Base-by-base conservation (phyloP, 2,797 vertebrate genomes). In the Amblyopsis hoosieri region DNA sequence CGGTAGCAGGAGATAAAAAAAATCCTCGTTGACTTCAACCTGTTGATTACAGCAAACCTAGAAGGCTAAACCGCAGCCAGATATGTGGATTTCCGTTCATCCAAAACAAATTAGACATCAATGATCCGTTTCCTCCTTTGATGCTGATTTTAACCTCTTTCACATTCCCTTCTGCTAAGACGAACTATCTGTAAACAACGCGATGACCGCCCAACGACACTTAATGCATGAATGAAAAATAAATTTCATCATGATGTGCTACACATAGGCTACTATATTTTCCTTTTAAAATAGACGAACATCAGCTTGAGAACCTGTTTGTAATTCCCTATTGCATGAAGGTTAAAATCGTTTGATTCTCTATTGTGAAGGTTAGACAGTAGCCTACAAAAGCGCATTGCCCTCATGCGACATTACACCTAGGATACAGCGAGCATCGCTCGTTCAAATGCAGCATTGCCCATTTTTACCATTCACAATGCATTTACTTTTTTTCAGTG, bases 321-420 rank as follows among this genome's bases (percentile, higher is more conserved):
- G 87, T 89, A 12, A 86, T 88, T 83, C 88, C 87, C 83, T 49
- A 70, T 75, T 80, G 87, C 81, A 84, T 84, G 85, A 88, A 90
- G 89, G 89, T 91, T 89, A 91, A 89, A 83, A 71, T 6, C 88
- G 80, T 87, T 83, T 86, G 82, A 56, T 81, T 89, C 75, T 82
- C 74, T 19, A 57, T 70, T 82, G 62, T 90, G 89, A 91, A 91
- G 90, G 90, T 91, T 91, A 90, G 83, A 86, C 75, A 69, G 75
- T 45, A 69, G 83, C 82, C 48, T 42, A 83, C 84, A 87, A 88
- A 90, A 89, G 89, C 89, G 89, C 88, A 91, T 89, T 89, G 90
- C 89, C 90, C 90, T 83, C 87, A 85, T 90, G 90, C 90, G 90
- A 91, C 90, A 90, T 88, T 83, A 84, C 86, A 89, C 89, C 87